Evolutionary conservation across 1,140 invertebrate genomes (phyloP), one percentile per base, ranked within the genome.

Genomic region (Drosophila lacteicornis): DNA sequence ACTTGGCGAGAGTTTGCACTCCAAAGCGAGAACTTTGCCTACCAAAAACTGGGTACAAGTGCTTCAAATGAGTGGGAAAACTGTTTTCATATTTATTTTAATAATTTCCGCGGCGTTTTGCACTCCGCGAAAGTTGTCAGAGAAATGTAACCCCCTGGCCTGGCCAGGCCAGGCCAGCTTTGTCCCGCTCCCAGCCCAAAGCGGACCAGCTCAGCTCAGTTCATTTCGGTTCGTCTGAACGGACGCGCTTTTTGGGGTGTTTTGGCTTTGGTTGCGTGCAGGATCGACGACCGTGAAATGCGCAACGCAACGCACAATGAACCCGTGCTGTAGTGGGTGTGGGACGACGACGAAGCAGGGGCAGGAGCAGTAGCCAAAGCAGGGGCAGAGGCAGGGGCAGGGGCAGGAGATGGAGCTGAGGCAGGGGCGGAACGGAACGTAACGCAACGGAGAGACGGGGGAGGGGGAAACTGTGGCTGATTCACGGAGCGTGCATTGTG

Each of bases 241-340:
- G 51, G 65, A 56, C 68, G 65, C 63, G 33, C 46, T 65, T 71
- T 84, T 80, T 49, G 78, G 77, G 84, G 73, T 80, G 71, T 71
- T 59, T 80, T 69, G 55, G 30, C 25, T 42, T 55, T 51, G 73
- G 69, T 82, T 84, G 76, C 58, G 80, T 90, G 85, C 85, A 87
- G 85, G 85, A 88, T 88, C 85, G 85, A 88, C 81, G 85, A 90
- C 85, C 85, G 85, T 88, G 85, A 88, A 87, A 90, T 90, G 84
- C 60, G 63, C 63, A 68, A 73, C 82, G 67, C 67, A 86, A 85
- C 85, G 85, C 85, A 90, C 85, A 88, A 90, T 90, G 85, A 88
- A 88, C 85, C 55, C 81, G 75, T 38, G 55, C 69, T 62, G 53
- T 15, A 47, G 62, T 65, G 65, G 50, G 62, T 45, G 56, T 69